phyloP scores from a whole-genome alignment of 1,140 invertebrate species.

The Drosophila kanapiae region DNA sequence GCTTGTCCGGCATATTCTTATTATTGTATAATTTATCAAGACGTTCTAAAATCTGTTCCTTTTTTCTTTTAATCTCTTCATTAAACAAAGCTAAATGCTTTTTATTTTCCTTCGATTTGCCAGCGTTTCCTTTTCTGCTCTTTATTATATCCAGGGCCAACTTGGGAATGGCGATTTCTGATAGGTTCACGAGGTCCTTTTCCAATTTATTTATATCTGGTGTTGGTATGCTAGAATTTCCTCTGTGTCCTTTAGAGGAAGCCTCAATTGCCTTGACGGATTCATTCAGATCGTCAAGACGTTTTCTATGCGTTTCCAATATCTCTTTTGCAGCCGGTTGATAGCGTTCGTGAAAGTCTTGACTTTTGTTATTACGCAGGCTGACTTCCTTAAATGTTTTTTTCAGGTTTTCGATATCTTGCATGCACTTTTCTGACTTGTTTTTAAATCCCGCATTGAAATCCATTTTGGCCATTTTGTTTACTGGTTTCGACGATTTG shows the following conservation, averaged over 20 bases:
- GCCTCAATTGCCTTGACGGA: background rate
- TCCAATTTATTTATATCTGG: constrained; percentile 3
- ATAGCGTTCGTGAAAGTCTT: background rate
- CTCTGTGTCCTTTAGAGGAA: background rate
- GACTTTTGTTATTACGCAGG: background rate
- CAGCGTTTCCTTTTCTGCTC: background rate
- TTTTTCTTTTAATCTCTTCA: background rate
- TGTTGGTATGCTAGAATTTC: too few species aligned
- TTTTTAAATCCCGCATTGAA: background rate
- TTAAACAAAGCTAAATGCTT: background rate
- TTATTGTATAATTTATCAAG: background rate
- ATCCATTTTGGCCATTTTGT: background rate
- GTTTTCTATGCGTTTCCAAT: background rate
- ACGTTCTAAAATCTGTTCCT: background rate
- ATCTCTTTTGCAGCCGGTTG: background rate
- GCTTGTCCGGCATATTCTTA: too few species aligned
- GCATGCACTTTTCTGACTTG: background rate
- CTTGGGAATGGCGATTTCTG: background rate
- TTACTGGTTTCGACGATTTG: background rate
- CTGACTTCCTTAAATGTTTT: background rate
- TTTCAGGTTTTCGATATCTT: background rate
- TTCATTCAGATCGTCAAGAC: background rate
- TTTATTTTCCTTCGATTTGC: background rate
- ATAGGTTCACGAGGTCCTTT: background rate
- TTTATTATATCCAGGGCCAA: background rate